Conservation (phyloP, 2,888 invertebrate species). For the Lasioglossum vierecki region DNA sequence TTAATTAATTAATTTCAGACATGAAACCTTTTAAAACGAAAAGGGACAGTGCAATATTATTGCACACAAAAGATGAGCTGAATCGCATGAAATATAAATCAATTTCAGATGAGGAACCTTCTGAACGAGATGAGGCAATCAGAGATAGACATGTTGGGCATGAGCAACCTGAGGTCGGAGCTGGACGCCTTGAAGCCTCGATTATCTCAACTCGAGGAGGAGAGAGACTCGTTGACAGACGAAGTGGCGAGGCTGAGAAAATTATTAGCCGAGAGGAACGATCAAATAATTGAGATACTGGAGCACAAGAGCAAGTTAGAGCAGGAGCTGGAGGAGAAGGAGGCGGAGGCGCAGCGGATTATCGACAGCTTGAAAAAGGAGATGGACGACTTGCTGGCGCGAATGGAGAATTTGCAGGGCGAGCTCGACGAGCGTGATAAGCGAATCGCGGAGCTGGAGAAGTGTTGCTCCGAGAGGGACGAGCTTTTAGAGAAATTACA, state of each 20-base stretch:
- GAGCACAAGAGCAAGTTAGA: conserved; percentile 64
- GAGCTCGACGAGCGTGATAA: conserved; percentile 55
- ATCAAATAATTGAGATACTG: conserved; percentile 69
- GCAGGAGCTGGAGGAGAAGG: conserved; percentile 48
- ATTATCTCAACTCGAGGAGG: conserved; percentile 61
- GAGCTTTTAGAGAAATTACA: conserved; percentile 48
- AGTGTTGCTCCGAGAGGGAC: conserved; percentile 56
- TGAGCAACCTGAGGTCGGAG: conserved; percentile 61
- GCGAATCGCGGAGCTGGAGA: conserved; percentile 59
- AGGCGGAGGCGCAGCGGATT: conserved; percentile 65
- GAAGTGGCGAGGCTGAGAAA: conserved; percentile 64
- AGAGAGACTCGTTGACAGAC: conserved; percentile 66
- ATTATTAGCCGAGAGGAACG: conserved; percentile 64
- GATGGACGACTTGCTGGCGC: conserved; percentile 55
- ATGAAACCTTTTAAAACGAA: neutral
- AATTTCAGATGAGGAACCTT: conserved; percentile 68
- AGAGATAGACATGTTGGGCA: conserved; percentile 60
- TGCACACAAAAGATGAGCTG: neutral
- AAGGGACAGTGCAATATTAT: neutral
- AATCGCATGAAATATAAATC: neutral
- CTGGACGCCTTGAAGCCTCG: conserved; percentile 70
- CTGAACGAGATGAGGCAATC: conserved; percentile 65
- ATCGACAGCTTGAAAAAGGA: conserved; percentile 57
- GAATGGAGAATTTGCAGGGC: conserved; percentile 54
- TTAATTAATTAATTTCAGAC: neutral